Evolutionary conservation across 1,140 invertebrate genomes (phyloP), one percentile per base, ranked within the genome.

Genomic region (Monomorium pharaonis): DNA sequence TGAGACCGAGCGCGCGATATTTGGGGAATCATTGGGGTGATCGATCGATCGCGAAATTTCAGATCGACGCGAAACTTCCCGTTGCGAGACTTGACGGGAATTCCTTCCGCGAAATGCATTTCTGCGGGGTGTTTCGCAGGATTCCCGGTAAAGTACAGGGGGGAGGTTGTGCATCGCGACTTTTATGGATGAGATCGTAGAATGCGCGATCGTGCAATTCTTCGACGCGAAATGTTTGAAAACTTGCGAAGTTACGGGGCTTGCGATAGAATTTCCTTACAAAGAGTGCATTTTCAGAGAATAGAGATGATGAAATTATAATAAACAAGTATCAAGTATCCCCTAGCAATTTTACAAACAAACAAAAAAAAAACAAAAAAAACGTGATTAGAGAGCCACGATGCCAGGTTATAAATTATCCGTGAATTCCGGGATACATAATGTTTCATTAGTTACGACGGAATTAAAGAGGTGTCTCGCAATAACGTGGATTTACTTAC

Each of bases 171-270:
- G 30, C 62, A 37, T 47, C 51, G 78, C 78, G 67, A 83, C 78
- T 83, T 83, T 83, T 83, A 83, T 74, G 67, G 51, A 83, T 74
- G 78, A 74, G 67, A 33, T 74, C 65, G 78, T 42, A 42, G 49
- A 42, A 54, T 70, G 30, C 78, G 24, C 54, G 67, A 83, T 83
- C 67, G 67, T 58, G 7, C 78, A 14, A 72, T 44, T 58, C 78
- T 44, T 58, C 65, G 49, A 18, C 49, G 65, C 58, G 51, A 81
- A 58, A 70, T 33, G 63, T 72, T 18, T 16, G 65, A 70, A 44
- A 58, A 44, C 27, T 42, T 14, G 30, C 16, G 0, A 72, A 72
- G 33, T 58, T 58, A 16, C 21, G 21, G 21, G 18, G 18, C n/a
- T 33, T n/a, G n/a, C 12, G 30, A 42, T 33, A 30, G 30, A 58